phyloP scores from a whole-genome alignment of 2,113 vertebrate genomes.

The Stictonetta naevosa region DNA sequence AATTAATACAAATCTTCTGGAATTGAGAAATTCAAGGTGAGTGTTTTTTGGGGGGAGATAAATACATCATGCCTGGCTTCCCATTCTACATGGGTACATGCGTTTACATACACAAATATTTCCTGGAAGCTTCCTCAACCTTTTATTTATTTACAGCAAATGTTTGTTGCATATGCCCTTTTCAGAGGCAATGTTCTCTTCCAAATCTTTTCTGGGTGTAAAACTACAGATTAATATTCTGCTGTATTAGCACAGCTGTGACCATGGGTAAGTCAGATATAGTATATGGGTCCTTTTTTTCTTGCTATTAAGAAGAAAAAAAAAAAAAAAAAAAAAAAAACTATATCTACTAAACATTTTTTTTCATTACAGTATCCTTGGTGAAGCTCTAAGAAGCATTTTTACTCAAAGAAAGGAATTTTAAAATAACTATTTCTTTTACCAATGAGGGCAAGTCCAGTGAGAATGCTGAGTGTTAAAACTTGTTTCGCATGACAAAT shows the following conservation, averaged over 20 bases:
- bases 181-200: constrained; percentile 13
- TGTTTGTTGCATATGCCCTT: constrained; percentile 40
- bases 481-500: background rate
- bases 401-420: background rate
- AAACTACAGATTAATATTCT: constrained; percentile 38
- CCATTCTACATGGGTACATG: background rate
- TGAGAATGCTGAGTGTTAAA: background rate
- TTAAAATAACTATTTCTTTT: background rate
- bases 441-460: background rate
- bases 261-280: background rate
- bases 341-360: background rate
- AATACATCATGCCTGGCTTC: background rate
- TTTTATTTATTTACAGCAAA: constrained; percentile 47
- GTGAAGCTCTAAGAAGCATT: background rate
- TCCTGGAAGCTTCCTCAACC: constrained; percentile 11
- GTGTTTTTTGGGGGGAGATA: background rate
- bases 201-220: constrained; percentile 16
- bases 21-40: background rate
- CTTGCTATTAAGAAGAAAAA: background rate
- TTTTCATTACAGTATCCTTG: background rate
- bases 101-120: constrained; percentile 46
- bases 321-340: too few relatives aligned
- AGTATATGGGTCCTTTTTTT: too few relatives aligned
- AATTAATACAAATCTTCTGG: background rate
- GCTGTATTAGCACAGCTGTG: constrained; percentile 38